Evolutionary conservation across 2,888 invertebrate species (phyloP).

Genomic region (Mesoligia furuncula): DNA sequence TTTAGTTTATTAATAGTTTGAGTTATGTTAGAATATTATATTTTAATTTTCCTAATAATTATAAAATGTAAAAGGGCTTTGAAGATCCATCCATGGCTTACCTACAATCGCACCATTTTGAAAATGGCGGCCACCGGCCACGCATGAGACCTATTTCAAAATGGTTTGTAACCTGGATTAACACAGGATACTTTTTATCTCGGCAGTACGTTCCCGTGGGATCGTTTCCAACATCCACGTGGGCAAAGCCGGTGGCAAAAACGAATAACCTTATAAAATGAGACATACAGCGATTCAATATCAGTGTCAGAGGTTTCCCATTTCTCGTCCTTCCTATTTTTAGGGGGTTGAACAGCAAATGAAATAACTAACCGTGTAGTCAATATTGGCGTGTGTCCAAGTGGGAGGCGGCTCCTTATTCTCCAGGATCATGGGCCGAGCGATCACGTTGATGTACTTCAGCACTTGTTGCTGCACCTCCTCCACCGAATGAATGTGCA

Average conservation of each 20-base stretch:
- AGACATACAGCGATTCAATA: not conserved
- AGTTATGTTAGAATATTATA: not conserved
- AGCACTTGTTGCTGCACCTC: conserved; percentile 99
- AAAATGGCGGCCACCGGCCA: too few species aligned
- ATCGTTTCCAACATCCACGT: not conserved
- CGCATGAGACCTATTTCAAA: too few species aligned
- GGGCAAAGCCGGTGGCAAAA: not conserved
- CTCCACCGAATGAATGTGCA: conserved; percentile 98
- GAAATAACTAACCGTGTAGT: conserved; percentile 92
- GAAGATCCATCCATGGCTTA: too few species aligned
- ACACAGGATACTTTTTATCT: not conserved
- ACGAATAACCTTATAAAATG: too few species aligned
- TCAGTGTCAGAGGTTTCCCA: not conserved
- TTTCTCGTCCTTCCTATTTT: not conserved
- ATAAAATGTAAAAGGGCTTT: not conserved
- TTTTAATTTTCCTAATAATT: not conserved
- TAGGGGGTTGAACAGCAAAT: not conserved
- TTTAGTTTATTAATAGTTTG: not conserved
- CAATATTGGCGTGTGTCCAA: conserved; percentile 98
- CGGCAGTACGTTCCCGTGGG: not conserved
- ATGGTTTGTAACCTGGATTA: too few species aligned
- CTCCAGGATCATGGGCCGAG: conserved; percentile 94
- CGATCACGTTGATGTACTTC: conserved; percentile 98
- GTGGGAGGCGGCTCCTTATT: conserved; percentile 94
- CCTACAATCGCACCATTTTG: too few species aligned